phyloP scores from a whole-genome alignment of 2,797 vertebrate species.

The Notamacropus eugenii region DNA sequence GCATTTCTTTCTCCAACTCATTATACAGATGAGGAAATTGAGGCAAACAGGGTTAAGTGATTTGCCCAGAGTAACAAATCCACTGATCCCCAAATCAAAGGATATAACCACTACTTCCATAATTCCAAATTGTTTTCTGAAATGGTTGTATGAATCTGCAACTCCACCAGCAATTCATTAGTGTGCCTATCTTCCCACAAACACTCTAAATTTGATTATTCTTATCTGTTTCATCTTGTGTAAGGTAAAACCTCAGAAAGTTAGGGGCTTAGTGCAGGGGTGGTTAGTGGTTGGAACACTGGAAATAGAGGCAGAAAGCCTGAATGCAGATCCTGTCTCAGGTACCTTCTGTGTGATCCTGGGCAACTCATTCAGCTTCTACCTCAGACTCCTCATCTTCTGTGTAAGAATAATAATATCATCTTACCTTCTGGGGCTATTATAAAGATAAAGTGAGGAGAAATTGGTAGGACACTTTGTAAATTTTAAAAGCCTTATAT shows the following conservation, averaged over 20 bases:
- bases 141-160: neutral
- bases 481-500: too few species aligned
- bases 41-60: too few species aligned
- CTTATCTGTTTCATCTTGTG: neutral
- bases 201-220: neutral
- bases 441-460: too few species aligned
- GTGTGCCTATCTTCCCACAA: neutral
- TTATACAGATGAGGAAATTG: too few species aligned
- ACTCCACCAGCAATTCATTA: neutral
- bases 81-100: too few species aligned
- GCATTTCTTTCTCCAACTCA: too few species aligned
- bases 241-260: neutral
- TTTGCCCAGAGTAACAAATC: too few species aligned
- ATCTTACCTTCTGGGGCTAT: too few species aligned
- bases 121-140: neutral
- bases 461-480: too few species aligned
- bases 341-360: neutral
- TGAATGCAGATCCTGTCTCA: neutral
- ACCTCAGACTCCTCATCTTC: neutral
- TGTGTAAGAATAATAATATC: too few species aligned
- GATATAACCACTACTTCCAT: too few species aligned
- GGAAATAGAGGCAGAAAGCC: neutral
- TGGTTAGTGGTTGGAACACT: neutral
- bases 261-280: too few species aligned
- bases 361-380: neutral